Evolutionary conservation across 2,888 invertebrate genomes (phyloP).

Genomic region (Coleophora deauratella): DNA sequence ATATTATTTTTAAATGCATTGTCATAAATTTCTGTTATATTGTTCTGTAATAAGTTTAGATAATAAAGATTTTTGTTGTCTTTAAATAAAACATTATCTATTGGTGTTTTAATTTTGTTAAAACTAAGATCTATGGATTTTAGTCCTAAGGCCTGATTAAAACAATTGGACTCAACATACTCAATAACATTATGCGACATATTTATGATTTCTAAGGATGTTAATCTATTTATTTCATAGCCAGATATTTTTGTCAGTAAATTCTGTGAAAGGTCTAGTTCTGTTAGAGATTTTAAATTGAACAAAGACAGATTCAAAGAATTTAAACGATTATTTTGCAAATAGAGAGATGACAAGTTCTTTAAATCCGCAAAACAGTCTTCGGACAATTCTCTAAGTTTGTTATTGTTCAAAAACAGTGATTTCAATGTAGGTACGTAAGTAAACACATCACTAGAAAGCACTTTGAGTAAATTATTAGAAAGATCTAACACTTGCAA

Average conservation of each 20-base stretch:
- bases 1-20: conserved; percentile 36
- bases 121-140: conserved; percentile 39
- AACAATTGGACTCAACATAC: conserved; percentile 41
- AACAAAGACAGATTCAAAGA: conserved; percentile 39
- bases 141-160: conserved; percentile 37
- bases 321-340: conserved; percentile 37
- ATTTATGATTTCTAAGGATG: conserved; percentile 36
- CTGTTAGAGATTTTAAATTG: conserved; percentile 32
- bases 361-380: conserved; percentile 33
- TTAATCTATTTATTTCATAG: conserved; percentile 39
- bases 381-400: conserved; percentile 30
- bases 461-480: conserved; percentile 28
- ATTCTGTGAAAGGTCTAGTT: conserved; percentile 44
- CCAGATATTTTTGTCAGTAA: conserved; percentile 31
- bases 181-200: conserved; percentile 44
- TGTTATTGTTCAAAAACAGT: conserved; percentile 41
- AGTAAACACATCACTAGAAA: conserved; percentile 29
- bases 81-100: conserved; percentile 41
- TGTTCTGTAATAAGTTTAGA: conserved; percentile 42
- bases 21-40: conserved; percentile 34
- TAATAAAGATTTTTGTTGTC: conserved; percentile 35
- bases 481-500: conserved; percentile 42
- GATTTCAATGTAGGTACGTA: conserved; percentile 26
- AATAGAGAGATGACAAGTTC: conserved; percentile 26
- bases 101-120: conserved; percentile 35